Evolutionary conservation across 2,888 invertebrate species (phyloP).

Genomic region (Drosophila peninsularis): DNA sequence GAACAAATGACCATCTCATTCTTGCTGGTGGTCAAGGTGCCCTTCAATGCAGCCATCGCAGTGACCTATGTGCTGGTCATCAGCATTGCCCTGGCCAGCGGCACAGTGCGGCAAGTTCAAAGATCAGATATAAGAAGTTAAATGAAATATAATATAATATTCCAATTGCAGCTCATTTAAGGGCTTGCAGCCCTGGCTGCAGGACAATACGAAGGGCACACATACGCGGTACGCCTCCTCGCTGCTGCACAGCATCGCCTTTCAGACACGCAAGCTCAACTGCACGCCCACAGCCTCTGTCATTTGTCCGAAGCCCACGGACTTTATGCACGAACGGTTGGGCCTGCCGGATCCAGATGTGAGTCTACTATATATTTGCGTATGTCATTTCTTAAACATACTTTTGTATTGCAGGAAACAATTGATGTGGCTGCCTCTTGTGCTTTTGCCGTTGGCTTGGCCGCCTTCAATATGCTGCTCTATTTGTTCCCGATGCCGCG

Average conservation of each 20-base stretch:
- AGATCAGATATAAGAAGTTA: too few relatives aligned
- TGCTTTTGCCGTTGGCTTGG: constrained; percentile 92
- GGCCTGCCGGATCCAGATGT: constrained; percentile 84
- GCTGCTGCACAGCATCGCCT: constrained; percentile 90
- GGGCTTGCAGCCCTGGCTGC: constrained; percentile 92
- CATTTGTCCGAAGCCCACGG: constrained; percentile 83
- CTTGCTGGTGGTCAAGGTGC: constrained; percentile 91
- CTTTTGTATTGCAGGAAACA: constrained; percentile 86
- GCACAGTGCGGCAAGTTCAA: constrained; percentile 89
- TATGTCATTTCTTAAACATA: constrained; percentile 76
- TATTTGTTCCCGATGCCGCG: constrained; percentile 94
- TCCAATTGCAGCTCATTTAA: constrained; percentile 88
- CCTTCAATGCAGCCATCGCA: constrained; percentile 90
- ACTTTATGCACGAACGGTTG: constrained; percentile 83
- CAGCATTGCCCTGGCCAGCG: constrained; percentile 90
- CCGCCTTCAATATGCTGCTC: constrained; percentile 92
- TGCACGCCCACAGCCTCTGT: constrained; percentile 85
- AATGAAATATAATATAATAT: neutral
- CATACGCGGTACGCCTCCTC: constrained; percentile 93
- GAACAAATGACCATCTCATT: constrained; percentile 94
- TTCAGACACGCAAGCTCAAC: constrained; percentile 86
- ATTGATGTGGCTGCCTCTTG: constrained; percentile 92
- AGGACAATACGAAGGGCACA: constrained; percentile 91
- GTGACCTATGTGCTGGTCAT: constrained; percentile 92
- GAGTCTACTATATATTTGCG: constrained; percentile 84